Evolutionary conservation across 2,797 vertebrate genomes (phyloP), one percentile per base, ranked within the genome.

Genomic region (Spinus pinus): DNA sequence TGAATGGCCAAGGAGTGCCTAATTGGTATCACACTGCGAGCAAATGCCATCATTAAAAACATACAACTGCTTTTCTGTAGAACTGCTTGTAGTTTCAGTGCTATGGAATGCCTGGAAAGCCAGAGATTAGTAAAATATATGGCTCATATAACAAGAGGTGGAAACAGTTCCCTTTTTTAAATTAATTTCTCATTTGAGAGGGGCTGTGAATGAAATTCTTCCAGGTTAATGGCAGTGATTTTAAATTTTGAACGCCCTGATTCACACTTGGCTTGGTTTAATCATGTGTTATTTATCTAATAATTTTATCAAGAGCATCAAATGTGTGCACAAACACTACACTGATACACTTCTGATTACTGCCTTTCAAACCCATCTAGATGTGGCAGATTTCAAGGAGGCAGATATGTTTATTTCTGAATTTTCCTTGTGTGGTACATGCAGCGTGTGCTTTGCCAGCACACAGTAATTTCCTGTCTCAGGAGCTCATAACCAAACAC

Each of bases 21-120:
- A 90, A 94, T 71, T 93, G 85, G 72, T 64, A 83, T 67, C 4
- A 28, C 81, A 69, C 92, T 93, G 75, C 0, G 2, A 91, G 75
- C 72, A 94, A 91, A 90, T 64, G 31, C 47, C 37, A 64, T 60
- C 37, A 67, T 81, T 88, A 64, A 77, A 91, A 90, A 74, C 56
- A 82, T n/a, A 60, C 23, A 71, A 20, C 37, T 51, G 20, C 12
- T 54, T 86, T 77, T 77, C 64, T 84, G 4, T 51, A n/a, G 41
- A 77, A 53, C 31, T 83, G 49, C 71, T 93, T 44, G 62, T 57
- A 37, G 8, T 81, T 84, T 69, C 64, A 44, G 51, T 41, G 24
- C 41, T 64, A 9, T 33, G 20, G 56, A 81, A 91, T 50, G 39
- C 41, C 60, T 77, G 23, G 58, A 90, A 93, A 86, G 3, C 25